Percentiles rank a stretch among this genome's conserved stretches.
Evolutionary conservation across 2,888 invertebrate genomes (phyloP).

Genomic region (Vanessa cardui): DNA sequence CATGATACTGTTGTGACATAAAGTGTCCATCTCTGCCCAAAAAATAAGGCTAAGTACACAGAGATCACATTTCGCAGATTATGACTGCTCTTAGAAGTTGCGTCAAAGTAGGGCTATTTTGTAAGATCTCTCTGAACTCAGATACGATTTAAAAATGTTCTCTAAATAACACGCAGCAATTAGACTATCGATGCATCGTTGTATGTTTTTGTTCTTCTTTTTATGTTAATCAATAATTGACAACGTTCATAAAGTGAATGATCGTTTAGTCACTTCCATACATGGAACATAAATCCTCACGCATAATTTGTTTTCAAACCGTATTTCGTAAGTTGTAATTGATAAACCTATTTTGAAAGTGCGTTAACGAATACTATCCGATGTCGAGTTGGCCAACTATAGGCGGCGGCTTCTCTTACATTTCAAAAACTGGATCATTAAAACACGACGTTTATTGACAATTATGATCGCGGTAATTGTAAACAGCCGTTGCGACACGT

Average conservation of each 20-base stretch:
- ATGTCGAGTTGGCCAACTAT: conserved; percentile 17
- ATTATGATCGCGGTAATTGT: not conserved
- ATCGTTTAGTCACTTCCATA: too few species aligned
- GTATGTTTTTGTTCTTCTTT: too few species aligned
- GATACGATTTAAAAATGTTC: not conserved
- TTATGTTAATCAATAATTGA: too few species aligned
- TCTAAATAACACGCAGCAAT: not conserved
- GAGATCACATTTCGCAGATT: conserved; percentile 6
- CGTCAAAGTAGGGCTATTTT: not conserved
- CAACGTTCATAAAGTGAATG: too few species aligned
- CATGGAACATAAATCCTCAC: not conserved
- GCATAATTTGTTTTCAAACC: conserved; percentile 6
- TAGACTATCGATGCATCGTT: too few species aligned
- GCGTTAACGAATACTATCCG: conserved; percentile 4
- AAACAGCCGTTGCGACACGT: not conserved
- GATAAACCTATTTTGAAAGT: conserved; percentile 13
- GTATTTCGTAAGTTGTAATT: conserved; percentile 5
- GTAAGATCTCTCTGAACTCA: not conserved
- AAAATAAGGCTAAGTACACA: not conserved
- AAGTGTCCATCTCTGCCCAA: not conserved
- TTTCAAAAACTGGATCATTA: conserved; percentile 19
- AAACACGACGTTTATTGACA: not conserved
- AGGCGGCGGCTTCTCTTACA: conserved; percentile 5
- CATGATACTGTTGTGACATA: not conserved
- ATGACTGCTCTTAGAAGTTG: not conserved